A percentile compares a stretch with the other conserved stretches of the same genome.
Evolutionary conservation across 2,888 invertebrate genomes (phyloP).

Genomic region (Sphaeridia pumilis): DNA sequence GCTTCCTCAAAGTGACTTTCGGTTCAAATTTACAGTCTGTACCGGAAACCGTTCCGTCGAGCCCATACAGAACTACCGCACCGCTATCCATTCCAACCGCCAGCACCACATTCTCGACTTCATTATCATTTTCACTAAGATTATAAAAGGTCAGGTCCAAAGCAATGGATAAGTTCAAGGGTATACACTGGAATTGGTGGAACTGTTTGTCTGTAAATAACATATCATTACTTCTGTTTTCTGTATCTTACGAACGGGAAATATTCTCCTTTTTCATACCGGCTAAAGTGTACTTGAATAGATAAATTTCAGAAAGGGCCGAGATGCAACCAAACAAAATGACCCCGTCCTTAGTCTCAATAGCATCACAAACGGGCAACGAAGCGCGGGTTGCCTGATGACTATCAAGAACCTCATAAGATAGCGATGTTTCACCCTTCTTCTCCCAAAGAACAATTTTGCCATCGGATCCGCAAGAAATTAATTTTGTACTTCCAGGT

Average conservation of each 20-base stretch:
- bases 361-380: slow-evolving; percentile 27
- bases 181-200: neutral
- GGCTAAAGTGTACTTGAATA: slow-evolving; percentile 11
- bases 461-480: slow-evolving; percentile 26
- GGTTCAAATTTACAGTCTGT: slow-evolving; percentile 8
- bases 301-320: slow-evolving; percentile 20
- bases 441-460: slow-evolving; percentile 26
- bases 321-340: slow-evolving; percentile 25
- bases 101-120: slow-evolving; percentile 11
- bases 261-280: slow-evolving; percentile 14
- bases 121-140: slow-evolving; percentile 8
- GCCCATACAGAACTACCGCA: slow-evolving; percentile 20
- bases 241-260: too few species aligned
- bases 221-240: too few species aligned
- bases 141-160: slow-evolving; percentile 27
- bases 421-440: neutral
- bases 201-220: too few species aligned
- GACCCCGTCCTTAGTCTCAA: slow-evolving; percentile 10
- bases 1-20: slow-evolving; percentile 23
- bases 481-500: slow-evolving; percentile 13
- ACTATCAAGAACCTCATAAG: neutral
- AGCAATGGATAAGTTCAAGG: slow-evolving; percentile 25
- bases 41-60: neutral
- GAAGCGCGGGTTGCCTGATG: slow-evolving; percentile 5
- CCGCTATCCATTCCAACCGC: slow-evolving; percentile 32